Percentiles rank a stretch among this genome's conserved stretches.
These are phyloP conservation scores for Meda fulgida DNA, from an alignment of 2,797 vertebrate species.

Conservation along the genomic window DNA sequence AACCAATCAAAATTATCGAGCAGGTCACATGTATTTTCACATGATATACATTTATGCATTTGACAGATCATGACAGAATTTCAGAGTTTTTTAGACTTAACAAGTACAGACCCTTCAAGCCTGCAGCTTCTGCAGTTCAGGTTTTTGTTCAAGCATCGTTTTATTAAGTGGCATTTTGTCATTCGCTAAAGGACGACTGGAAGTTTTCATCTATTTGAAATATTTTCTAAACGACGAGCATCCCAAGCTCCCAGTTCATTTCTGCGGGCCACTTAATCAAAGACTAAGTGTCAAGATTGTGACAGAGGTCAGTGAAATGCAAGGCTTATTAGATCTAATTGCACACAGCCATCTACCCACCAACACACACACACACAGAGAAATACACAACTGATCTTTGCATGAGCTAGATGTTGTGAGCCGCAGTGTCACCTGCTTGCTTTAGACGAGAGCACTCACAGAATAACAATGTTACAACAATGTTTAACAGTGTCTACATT, in stretches of 20 bases:
- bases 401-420: constrained; percentile 27
- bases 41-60: no score
- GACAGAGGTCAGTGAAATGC: constrained; percentile 46
- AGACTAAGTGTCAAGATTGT: constrained; percentile 41
- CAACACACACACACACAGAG: neutral
- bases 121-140: neutral
- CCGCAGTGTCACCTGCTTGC: constrained; percentile 35
- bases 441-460: neutral
- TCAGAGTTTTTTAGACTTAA: no score
- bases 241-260: constrained; percentile 27
- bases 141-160: neutral
- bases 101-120: neutral
- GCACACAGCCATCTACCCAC: constrained; percentile 29
- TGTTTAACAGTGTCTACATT: neutral
- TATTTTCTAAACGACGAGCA: constrained; percentile 18
- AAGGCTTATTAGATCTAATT: constrained; percentile 50
- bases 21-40: no score
- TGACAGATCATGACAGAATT: no score
- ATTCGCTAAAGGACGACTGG: neutral
- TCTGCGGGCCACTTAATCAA: constrained; percentile 35
- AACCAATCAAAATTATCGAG: no score
- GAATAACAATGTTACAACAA: constrained; percentile 22
- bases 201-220: constrained; percentile 22
- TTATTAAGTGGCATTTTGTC: constrained; percentile 12
- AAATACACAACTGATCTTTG: constrained; percentile 12